Conservation (phyloP, 2,113 vertebrate species). For the Zosterops pallidus region DNA sequence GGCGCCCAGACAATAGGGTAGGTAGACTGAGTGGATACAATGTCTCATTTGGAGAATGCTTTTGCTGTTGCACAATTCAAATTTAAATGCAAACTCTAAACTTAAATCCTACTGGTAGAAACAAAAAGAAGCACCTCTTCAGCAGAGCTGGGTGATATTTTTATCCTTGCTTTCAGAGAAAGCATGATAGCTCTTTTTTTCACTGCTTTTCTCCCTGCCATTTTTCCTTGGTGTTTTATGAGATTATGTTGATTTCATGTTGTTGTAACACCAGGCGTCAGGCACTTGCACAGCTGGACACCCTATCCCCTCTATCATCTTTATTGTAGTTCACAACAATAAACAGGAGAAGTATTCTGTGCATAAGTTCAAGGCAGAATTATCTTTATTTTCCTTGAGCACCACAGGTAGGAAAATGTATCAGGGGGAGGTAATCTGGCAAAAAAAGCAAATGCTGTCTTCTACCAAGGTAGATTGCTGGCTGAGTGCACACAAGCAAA, state of each 20-base stretch:
- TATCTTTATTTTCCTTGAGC: not conserved
- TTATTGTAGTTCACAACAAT: not conserved
- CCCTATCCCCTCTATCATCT: not conserved
- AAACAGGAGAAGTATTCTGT: not conserved
- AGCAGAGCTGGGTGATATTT: not conserved
- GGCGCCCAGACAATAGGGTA: not conserved
- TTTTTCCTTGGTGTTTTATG: not conserved
- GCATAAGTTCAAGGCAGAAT: not conserved
- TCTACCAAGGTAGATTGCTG: not conserved
- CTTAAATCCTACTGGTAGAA: not conserved
- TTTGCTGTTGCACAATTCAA: not conserved
- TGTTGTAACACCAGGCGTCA: not conserved
- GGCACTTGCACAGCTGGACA: not conserved
- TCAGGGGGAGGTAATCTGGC: not conserved
- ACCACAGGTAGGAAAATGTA: not conserved
- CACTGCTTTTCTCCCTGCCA: not conserved
- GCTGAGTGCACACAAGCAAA: not conserved
- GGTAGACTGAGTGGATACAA: not conserved
- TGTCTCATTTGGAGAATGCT: not conserved
- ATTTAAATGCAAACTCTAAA: not conserved
- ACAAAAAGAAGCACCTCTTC: not conserved
- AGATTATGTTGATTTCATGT: not conserved
- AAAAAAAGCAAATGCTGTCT: not conserved
- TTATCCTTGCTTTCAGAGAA: not conserved
- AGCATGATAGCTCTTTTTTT: not conserved